A percentile compares a stretch with the other conserved stretches of the same genome.
Conservation (phyloP, 2,797 vertebrate species). For the Glyptemys insculpta region DNA sequence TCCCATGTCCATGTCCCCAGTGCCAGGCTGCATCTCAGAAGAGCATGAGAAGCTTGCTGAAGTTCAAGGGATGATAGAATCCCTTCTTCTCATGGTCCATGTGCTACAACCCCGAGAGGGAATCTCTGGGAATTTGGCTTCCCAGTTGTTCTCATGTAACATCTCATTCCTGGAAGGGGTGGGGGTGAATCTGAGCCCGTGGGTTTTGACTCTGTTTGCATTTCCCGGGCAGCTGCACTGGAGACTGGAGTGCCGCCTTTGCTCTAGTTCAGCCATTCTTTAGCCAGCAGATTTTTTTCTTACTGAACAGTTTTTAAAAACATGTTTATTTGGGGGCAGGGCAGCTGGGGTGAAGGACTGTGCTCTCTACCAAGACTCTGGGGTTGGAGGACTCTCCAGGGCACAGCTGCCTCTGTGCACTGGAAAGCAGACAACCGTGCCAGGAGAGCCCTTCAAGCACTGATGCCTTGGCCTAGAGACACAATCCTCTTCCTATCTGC, state of each 20-base stretch:
- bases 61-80: slow-evolving; percentile 3
- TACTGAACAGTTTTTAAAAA: background rate
- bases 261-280: background rate
- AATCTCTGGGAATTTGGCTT: slow-evolving; percentile 48
- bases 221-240: background rate
- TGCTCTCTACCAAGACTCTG: background rate
- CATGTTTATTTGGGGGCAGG: background rate
- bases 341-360: background rate
- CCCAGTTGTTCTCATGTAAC: slow-evolving; percentile 14
- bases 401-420: background rate
- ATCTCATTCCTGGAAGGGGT: slow-evolving; percentile 14
- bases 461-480: background rate
- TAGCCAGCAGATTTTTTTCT: background rate
- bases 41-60: slow-evolving; percentile 6
- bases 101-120: background rate
- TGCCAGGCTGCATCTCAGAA: background rate
- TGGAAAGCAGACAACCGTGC: background rate
- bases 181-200: background rate
- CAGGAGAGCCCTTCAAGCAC: background rate
- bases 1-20: background rate
- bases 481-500: background rate
- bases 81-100: background rate
- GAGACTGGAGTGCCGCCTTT: background rate
- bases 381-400: background rate
- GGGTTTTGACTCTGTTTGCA: background rate